Conservation (phyloP, 35 echinoderm and acorn worm genomes). For the Ptychodera flava region DNA sequence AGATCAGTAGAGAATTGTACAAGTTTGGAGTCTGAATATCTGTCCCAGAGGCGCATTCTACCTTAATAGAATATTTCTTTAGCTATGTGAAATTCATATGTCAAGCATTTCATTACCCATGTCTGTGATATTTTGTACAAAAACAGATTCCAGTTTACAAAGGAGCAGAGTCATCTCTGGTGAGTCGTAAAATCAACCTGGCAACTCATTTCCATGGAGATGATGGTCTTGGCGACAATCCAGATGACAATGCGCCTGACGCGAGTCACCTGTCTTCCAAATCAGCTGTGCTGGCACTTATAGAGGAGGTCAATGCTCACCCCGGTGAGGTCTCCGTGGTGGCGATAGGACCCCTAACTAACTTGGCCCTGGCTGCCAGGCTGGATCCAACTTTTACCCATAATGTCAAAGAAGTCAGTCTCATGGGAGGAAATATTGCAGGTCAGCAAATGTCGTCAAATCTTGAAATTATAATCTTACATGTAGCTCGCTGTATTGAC, state of each 20-base stretch:
- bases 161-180: slow-evolving; percentile 29
- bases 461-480: too few relatives aligned
- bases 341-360: slow-evolving; percentile 63
- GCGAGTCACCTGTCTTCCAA: not conserved
- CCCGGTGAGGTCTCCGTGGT: slow-evolving; percentile 30
- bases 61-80: too few relatives aligned
- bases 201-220: slow-evolving; percentile 21
- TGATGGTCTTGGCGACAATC: slow-evolving; percentile 7
- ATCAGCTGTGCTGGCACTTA: slow-evolving; percentile 6
- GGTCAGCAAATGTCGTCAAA: too few relatives aligned
- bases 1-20: too few relatives aligned
- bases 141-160: slow-evolving; percentile 82
- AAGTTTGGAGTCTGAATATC: too few relatives aligned
- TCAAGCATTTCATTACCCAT: too few relatives aligned
- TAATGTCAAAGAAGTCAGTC: slow-evolving; percentile 66
- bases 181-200: slow-evolving; percentile 3
- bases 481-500: too few relatives aligned
- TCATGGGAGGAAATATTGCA: slow-evolving; percentile 86
- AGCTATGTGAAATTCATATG: too few relatives aligned
- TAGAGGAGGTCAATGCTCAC: slow-evolving; percentile 23
- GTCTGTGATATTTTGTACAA: too few relatives aligned
- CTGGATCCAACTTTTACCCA: slow-evolving; percentile 53
- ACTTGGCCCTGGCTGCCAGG: slow-evolving; percentile 58
- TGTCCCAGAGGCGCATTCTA: too few relatives aligned
- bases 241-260: not conserved